Percentiles rank a stretch among this genome's conserved stretches.
phyloP scores from a whole-genome alignment of 2,113 vertebrate genomes.

The Fulica atra region DNA sequence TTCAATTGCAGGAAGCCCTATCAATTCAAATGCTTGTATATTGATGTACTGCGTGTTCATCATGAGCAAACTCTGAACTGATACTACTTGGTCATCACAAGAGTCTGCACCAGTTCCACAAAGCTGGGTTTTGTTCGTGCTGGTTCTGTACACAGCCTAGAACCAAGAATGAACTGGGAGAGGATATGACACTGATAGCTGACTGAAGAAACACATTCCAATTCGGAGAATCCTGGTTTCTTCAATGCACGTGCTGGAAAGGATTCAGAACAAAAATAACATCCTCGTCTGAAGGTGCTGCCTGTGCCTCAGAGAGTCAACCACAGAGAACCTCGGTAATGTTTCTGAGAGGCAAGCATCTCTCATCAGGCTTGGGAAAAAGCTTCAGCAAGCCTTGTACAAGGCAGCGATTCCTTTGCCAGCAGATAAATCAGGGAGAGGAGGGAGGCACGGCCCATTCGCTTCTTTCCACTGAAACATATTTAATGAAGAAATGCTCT shows the following conservation, averaged over 20 bases:
- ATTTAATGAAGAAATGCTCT: neutral
- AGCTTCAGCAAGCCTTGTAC: neutral
- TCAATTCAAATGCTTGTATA: fast-evolving
- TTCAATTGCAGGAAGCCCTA: neutral
- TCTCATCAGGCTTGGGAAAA: neutral
- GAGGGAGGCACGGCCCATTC: neutral
- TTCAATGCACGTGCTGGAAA: neutral
- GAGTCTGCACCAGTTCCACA: neutral
- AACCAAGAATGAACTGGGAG: neutral
- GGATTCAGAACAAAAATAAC: neutral
- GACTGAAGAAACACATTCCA: neutral
- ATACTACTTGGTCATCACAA: fast-evolving
- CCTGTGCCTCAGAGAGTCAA: neutral
- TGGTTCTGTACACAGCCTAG: neutral
- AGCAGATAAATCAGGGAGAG: neutral
- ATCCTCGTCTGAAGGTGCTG: neutral
- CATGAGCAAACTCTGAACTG: fast-evolving
- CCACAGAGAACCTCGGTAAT: fast-evolving
- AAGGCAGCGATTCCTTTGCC: neutral
- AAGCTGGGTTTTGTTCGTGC: fast-evolving
- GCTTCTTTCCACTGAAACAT: neutral
- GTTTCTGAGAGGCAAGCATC: neutral
- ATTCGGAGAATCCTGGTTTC: neutral
- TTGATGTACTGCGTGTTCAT: fast-evolving
- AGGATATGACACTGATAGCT: neutral